Conservation (phyloP, 2,797 vertebrate genomes). For the Pantherophis vulpinus region DNA sequence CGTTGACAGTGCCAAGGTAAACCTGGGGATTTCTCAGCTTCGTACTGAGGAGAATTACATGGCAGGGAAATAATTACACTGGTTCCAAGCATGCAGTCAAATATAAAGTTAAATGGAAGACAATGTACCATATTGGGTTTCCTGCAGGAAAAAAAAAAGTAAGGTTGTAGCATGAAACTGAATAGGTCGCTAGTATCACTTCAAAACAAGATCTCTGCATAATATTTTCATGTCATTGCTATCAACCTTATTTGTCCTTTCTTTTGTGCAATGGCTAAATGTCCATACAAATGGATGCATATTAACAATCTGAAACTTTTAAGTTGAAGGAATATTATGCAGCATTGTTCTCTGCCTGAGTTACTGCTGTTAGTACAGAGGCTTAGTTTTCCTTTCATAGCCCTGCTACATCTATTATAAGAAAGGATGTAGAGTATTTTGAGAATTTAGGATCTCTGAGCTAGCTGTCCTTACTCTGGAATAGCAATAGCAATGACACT, state of each 20-base stretch:
- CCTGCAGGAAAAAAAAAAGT: constrained; percentile 31
- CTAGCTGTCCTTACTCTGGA: neutral
- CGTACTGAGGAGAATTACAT: constrained; percentile 64
- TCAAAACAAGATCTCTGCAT: constrained; percentile 27
- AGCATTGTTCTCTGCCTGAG: neutral
- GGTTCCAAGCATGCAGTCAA: constrained; percentile 63
- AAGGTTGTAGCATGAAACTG: constrained; percentile 34
- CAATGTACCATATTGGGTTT: constrained; percentile 56
- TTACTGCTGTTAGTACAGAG: neutral
- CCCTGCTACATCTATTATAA: neutral
- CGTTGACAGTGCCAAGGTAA: constrained; percentile 69
- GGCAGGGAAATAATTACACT: constrained; percentile 67
- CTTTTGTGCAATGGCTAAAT: neutral
- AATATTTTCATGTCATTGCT: neutral
- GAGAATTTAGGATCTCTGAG: neutral
- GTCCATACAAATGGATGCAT: neutral
- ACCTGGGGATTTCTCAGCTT: constrained; percentile 63
- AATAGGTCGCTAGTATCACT: constrained; percentile 54
- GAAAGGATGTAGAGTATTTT: neutral
- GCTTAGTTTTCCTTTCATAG: neutral
- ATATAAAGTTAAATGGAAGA: constrained; percentile 65
- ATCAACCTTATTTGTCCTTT: neutral
- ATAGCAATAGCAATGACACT: neutral
- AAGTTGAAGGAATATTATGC: neutral
- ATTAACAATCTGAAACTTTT: neutral